These are phyloP conservation scores for Xenopus tropicalis DNA, from an alignment of 2,113 vertebrate species.

Conservation along the genomic window UCB_Xtro_10.0 CM004445.2:68933501-68934000, in stretches of 20 bases:
- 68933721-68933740: not conserved
- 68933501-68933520: too few species aligned
- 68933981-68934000: not conserved
- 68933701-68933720: slow-evolving; percentile 3
- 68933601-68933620: not conserved
- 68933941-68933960: slow-evolving; percentile 10
- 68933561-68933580: not conserved
- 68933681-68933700: not conserved
- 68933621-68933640: not conserved
- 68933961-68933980: slow-evolving; percentile 12
- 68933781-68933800: not conserved
- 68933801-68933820: slow-evolving; percentile 8
- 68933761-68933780: not conserved
- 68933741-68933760: not conserved
- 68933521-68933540: too few species aligned
- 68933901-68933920: slow-evolving; percentile 10
- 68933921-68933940: slow-evolving; percentile 1
- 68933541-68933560: not conserved
- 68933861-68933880: slow-evolving; percentile 9
- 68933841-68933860: slow-evolving; percentile 12
- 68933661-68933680: not conserved
- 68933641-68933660: not conserved
- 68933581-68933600: not conserved
- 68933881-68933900: slow-evolving; percentile 17
- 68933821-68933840: slow-evolving; percentile 13